phyloP scores from a whole-genome alignment of 2,888 invertebrate genomes.

The Drosophila meridionalis region DNA sequence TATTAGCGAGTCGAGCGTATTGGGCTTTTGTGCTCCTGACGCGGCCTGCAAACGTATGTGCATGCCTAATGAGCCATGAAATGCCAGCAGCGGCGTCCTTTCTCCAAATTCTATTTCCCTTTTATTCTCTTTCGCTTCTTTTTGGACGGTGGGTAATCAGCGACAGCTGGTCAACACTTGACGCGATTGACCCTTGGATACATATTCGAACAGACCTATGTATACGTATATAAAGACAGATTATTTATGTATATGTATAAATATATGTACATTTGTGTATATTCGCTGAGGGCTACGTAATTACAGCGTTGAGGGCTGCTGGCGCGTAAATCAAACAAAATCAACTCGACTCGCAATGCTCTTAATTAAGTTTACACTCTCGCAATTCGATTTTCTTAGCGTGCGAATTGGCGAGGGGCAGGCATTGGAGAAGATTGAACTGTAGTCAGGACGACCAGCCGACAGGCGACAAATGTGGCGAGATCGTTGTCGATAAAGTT shows the following conservation, averaged over 20 bases:
- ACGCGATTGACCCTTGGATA: conserved; percentile 27
- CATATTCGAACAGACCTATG: not conserved
- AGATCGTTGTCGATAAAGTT: not conserved
- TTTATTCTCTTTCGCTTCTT: conserved; percentile 9
- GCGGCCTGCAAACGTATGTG: conserved; percentile 66
- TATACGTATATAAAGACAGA: not conserved
- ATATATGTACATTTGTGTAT: conserved; percentile 7
- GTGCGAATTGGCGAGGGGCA: conserved; percentile 1
- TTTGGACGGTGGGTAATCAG: conserved; percentile 62
- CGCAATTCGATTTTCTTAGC: conserved; percentile 65
- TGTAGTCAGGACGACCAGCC: conserved; percentile 24
- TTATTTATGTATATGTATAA: not conserved
- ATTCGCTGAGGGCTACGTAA: conserved; percentile 46
- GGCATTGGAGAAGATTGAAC: not conserved
- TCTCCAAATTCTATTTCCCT: conserved; percentile 17
- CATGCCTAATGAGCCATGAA: conserved; percentile 79
- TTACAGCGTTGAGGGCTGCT: conserved; percentile 63
- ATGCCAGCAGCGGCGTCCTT: conserved; percentile 54
- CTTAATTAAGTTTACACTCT: conserved; percentile 79
- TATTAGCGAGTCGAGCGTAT: conserved; percentile 10
- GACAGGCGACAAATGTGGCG: conserved; percentile 42
- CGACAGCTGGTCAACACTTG: conserved; percentile 63
- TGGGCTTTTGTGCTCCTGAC: conserved; percentile 15
- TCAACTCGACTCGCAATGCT: conserved; percentile 64
- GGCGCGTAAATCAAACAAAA: conserved; percentile 75